These are phyloP conservation scores for Sipha flava DNA, from an alignment of 1,140 invertebrate species.

Conservation along the genomic window DNA sequence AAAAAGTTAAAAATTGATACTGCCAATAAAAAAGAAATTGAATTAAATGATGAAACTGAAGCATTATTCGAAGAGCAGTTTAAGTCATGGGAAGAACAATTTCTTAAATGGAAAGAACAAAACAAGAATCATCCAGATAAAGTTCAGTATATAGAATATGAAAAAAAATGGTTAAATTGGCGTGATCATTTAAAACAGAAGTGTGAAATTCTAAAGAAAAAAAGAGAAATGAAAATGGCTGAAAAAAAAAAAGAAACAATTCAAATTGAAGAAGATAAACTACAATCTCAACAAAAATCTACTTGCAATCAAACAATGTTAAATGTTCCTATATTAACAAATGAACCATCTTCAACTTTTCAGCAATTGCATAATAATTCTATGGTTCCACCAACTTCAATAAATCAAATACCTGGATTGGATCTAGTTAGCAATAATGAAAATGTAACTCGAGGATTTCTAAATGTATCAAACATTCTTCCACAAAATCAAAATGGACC, in stretches of 20 bases:
- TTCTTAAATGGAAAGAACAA: slow-evolving; percentile 73
- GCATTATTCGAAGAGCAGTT: slow-evolving; percentile 72
- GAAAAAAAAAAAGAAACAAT: slow-evolving; percentile 21
- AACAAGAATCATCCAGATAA: slow-evolving; percentile 79
- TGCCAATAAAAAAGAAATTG: slow-evolving; percentile 41
- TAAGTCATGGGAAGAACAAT: slow-evolving; percentile 73
- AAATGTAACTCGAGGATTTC: not conserved
- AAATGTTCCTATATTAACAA: not conserved
- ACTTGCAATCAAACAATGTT: not conserved
- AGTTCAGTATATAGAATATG: slow-evolving; percentile 69
- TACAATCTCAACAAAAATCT: not conserved
- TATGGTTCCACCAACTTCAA: not conserved
- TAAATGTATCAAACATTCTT: slow-evolving; percentile 25
- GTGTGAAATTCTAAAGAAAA: slow-evolving; percentile 67
- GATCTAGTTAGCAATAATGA: slow-evolving; percentile 34
- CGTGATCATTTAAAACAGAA: slow-evolving; percentile 64
- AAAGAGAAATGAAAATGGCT: slow-evolving; percentile 40
- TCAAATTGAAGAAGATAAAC: slow-evolving; percentile 10
- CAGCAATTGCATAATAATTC: slow-evolving; percentile 7
- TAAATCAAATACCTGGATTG: slow-evolving; percentile 38
- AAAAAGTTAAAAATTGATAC: slow-evolving; percentile 9
- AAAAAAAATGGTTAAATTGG: slow-evolving; percentile 72
- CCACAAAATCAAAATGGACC: slow-evolving; percentile 30
- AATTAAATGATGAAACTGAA: slow-evolving; percentile 56
- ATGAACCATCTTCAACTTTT: not conserved